These are phyloP conservation scores for Chiloscyllium plagiosum DNA, from an alignment of 2,113 vertebrate genomes.

Conservation along the genomic window DNA sequence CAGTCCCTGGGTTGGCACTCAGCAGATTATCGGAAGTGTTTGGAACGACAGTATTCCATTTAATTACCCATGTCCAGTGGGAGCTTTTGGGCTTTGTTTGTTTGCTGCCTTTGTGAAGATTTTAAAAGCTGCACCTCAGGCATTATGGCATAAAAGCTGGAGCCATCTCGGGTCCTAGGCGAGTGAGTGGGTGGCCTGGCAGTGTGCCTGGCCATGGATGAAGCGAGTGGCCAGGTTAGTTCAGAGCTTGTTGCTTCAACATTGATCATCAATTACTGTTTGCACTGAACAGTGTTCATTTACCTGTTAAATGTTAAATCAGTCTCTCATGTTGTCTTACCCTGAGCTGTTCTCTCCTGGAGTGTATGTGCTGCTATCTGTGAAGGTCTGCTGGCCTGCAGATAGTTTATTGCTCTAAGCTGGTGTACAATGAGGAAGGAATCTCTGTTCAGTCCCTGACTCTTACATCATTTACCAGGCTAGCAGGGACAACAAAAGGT, in stretches of 20 bases:
- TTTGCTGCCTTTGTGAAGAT: neutral
- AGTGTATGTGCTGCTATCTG: neutral
- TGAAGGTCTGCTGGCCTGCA: neutral
- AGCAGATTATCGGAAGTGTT: neutral
- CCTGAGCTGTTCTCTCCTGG: neutral
- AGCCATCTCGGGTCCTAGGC: neutral
- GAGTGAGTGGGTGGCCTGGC: neutral
- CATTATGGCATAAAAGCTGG: neutral
- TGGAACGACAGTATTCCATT: neutral
- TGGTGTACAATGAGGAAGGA: neutral
- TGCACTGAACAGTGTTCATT: neutral
- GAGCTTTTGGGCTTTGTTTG: neutral
- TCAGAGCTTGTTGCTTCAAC: neutral
- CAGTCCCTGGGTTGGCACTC: neutral
- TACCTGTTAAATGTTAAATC: neutral
- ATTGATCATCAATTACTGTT: neutral
- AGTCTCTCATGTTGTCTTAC: neutral
- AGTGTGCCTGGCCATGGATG: neutral
- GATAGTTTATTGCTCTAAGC: neutral
- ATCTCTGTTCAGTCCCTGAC: neutral
- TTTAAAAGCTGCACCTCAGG: neutral
- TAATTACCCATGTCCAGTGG: neutral
- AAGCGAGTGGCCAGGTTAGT: neutral
- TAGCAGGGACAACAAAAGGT: neutral
- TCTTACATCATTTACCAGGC: neutral